Conservation (phyloP, 2,888 invertebrate species). For the Cheilosia vulpina region DNA sequence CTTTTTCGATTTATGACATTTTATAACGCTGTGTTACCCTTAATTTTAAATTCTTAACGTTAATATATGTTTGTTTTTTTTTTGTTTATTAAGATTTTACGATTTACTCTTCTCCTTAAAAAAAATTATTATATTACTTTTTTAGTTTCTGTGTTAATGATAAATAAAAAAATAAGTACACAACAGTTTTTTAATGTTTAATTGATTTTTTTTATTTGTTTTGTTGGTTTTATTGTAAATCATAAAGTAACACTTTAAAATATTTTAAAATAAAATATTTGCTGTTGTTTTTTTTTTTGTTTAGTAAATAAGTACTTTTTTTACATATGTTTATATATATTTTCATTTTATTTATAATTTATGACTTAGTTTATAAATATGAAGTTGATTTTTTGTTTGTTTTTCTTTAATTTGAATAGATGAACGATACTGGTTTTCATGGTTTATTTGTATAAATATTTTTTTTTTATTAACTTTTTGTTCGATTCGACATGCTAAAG, state of each 20-base stretch:
- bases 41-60: conserved; percentile 69
- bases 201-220: conserved; percentile 37
- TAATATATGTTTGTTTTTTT: conserved; percentile 56
- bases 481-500: conserved; percentile 67
- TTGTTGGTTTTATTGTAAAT: conserved; percentile 68
- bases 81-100: conserved; percentile 47
- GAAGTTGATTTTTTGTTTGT: conserved; percentile 41
- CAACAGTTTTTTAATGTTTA: conserved; percentile 64
- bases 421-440: conserved; percentile 73
- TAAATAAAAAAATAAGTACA: conserved; percentile 74
- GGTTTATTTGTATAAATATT: conserved; percentile 65
- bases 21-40: conserved; percentile 68
- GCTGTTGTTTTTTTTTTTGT: conserved; percentile 30
- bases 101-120: conserved; percentile 37
- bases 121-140: conserved; percentile 22
- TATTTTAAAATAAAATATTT: conserved; percentile 67
- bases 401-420: conserved; percentile 64
- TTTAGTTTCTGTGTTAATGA: conserved; percentile 52
- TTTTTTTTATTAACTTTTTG: conserved; percentile 40
- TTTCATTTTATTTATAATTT: conserved; percentile 58
- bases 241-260: conserved; percentile 65
- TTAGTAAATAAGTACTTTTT: conserved; percentile 71
- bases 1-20: conserved; percentile 71
- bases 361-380: conserved; percentile 74
- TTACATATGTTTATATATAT: conserved; percentile 61